Conservation (phyloP, 2,113 vertebrate species). For the Scophthalmus maximus region DNA sequence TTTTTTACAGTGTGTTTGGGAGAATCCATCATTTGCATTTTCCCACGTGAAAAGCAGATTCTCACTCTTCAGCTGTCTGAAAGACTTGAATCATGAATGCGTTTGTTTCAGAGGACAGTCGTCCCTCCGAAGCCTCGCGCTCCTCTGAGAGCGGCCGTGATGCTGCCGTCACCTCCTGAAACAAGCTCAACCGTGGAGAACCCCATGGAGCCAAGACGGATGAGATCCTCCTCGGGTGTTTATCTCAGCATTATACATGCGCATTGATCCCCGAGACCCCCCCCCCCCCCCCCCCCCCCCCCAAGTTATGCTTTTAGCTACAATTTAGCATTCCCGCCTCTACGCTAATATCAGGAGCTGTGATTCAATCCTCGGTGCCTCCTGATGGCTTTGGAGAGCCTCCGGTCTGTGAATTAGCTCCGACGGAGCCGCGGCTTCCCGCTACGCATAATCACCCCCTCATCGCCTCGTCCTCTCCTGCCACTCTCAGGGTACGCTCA, state of each 20-base stretch:
- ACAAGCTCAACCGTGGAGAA: slow-evolving; percentile 36
- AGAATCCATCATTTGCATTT: slow-evolving; percentile 58
- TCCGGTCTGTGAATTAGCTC: slow-evolving; percentile 51
- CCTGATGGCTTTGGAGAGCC: slow-evolving; percentile 42
- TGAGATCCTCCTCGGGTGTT: slow-evolving; percentile 28
- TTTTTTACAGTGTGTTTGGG: slow-evolving; percentile 6
- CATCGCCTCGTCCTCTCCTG: slow-evolving; percentile 23
- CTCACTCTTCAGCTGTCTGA: slow-evolving; percentile 14
- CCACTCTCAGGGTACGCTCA: slow-evolving; percentile 41
- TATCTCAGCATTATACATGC: slow-evolving; percentile 37
- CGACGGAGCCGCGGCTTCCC: slow-evolving; percentile 37
- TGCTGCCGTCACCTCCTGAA: slow-evolving; percentile 17
- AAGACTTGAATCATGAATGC: no score
- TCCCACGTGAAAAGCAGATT: slow-evolving; percentile 34
- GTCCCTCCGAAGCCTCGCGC: neutral
- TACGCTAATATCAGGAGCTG: slow-evolving; percentile 28
- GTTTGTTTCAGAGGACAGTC: no score
- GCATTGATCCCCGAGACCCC: slow-evolving; percentile 52
- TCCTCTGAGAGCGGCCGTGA: slow-evolving; percentile 10
- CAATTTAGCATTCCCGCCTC: slow-evolving; percentile 40
- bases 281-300: slow-evolving; percentile 2
- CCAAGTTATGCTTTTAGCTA: slow-evolving; percentile 38
- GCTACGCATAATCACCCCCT: slow-evolving; percentile 49
- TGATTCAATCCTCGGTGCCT: slow-evolving; percentile 43
- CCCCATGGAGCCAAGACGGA: slow-evolving; percentile 14